Evolutionary conservation across 2,888 invertebrate genomes (phyloP).

Genomic region (Lycocerus yunnanus): DNA sequence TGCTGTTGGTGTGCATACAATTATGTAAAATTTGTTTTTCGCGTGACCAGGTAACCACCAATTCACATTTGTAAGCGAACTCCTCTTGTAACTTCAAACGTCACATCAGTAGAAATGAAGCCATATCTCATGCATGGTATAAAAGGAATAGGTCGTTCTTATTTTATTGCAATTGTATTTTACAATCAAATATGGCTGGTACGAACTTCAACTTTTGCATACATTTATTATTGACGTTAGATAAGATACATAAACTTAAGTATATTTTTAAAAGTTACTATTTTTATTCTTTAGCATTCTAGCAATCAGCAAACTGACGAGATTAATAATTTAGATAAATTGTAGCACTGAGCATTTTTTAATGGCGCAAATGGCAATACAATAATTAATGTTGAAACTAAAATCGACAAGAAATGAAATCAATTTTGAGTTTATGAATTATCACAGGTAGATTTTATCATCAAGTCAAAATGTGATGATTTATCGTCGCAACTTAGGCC

Average conservation of each 20-base stretch:
- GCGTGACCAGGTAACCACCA: constrained; percentile 17
- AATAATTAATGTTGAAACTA: too few species aligned
- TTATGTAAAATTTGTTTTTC: constrained; percentile 41
- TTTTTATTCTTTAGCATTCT: background rate
- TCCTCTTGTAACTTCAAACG: constrained; percentile 30
- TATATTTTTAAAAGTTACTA: background rate
- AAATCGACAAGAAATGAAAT: too few species aligned
- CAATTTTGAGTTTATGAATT: too few species aligned
- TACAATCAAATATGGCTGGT: constrained; percentile 35
- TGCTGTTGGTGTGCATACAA: constrained; percentile 24
- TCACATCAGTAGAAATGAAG: constrained; percentile 39
- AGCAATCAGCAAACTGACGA: background rate
- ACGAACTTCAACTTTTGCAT: constrained; percentile 23
- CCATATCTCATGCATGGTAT: constrained; percentile 40
- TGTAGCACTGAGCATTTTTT: too few species aligned
- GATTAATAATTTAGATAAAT: background rate
- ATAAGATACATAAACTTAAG: background rate
- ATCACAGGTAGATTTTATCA: too few species aligned
- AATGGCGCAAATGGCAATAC: too few species aligned
- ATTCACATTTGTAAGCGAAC: constrained; percentile 21
- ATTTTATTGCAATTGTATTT: constrained; percentile 37
- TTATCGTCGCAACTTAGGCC: too few species aligned
- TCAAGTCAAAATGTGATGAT: too few species aligned
- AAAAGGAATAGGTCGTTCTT: constrained; percentile 30
- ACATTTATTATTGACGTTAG: background rate